Percentiles rank a stretch among this genome's conserved stretches.
These are phyloP conservation scores for Sinocyclocheilus anophthalmus DNA, from an alignment of 2,113 vertebrate genomes.

Conservation along the genomic window DNA sequence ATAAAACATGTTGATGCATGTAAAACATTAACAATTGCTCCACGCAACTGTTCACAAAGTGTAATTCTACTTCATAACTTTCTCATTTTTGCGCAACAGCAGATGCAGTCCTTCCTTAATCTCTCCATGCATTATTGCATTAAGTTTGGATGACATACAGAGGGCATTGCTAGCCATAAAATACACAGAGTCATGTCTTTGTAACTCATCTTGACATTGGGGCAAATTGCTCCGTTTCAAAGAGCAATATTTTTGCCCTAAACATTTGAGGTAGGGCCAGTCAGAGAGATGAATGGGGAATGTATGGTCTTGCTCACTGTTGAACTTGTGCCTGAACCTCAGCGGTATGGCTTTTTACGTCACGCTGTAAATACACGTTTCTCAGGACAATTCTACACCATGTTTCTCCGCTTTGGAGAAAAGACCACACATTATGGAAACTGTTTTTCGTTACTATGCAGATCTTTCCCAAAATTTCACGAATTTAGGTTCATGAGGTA, in stretches of 20 bases:
- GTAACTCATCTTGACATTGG: slow-evolving; percentile 58
- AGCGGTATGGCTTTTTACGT: slow-evolving; percentile 46
- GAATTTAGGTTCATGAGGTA: slow-evolving; percentile 11
- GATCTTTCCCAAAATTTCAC: not conserved
- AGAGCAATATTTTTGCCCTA: slow-evolving; percentile 52
- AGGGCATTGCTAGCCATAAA: slow-evolving; percentile 51
- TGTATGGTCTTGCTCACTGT: slow-evolving; percentile 46
- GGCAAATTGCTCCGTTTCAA: slow-evolving; percentile 59
- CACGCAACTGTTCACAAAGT: not conserved
- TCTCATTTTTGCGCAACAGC: not conserved
- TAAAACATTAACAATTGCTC: slow-evolving; percentile 9
- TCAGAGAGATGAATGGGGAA: slow-evolving; percentile 56
- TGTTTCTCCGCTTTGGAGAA: slow-evolving; percentile 16
- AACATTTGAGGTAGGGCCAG: slow-evolving; percentile 46
- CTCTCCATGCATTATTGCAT: slow-evolving; percentile 44
- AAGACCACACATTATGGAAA: slow-evolving; percentile 30
- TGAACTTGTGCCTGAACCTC: slow-evolving; percentile 54
- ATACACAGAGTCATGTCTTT: slow-evolving; percentile 50
- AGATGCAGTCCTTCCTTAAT: slow-evolving; percentile 42
- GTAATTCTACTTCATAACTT: slow-evolving; percentile 25
- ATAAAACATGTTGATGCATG: not conserved
- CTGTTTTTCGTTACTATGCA: not conserved
- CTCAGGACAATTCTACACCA: slow-evolving; percentile 21
- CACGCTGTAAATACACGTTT: slow-evolving; percentile 49
- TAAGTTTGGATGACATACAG: slow-evolving; percentile 48